Conservation (phyloP, 2,113 vertebrate species). For the Eudorcas thomsonii region DNA sequence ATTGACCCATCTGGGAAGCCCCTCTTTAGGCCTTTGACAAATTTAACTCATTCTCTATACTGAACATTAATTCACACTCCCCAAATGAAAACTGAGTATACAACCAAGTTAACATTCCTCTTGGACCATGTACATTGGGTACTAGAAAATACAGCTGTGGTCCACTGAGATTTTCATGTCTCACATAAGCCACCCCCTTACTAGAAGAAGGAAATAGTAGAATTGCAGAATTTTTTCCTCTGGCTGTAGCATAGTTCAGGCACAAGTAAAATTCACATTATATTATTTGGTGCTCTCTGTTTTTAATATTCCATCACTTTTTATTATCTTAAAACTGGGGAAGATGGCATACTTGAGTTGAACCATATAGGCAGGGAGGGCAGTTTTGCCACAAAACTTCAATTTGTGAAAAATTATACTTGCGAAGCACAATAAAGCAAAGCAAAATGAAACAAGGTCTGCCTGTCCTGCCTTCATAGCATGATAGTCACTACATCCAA, state of each 20-base stretch:
- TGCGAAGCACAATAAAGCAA: not conserved
- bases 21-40: not conserved
- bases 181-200: accelerated
- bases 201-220: not conserved
- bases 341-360: not conserved
- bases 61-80: not conserved
- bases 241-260: not conserved
- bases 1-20: not conserved
- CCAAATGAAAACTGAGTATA: not conserved
- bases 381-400: not conserved
- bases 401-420: not conserved
- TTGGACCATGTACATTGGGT: not conserved
- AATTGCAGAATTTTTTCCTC: not conserved
- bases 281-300: not conserved
- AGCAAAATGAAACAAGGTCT: not conserved
- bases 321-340: not conserved
- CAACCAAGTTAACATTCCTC: not conserved
- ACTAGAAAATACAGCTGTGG: not conserved
- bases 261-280: not conserved
- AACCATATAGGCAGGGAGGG: not conserved
- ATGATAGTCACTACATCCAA: not conserved
- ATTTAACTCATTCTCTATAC: not conserved
- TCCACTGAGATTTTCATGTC: not conserved
- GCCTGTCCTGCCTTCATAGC: not conserved
- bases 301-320: not conserved